Percentiles rank a stretch among this genome's conserved stretches.
Conservation (phyloP, 2,888 invertebrate species). For the Argyra leucocephala region DNA sequence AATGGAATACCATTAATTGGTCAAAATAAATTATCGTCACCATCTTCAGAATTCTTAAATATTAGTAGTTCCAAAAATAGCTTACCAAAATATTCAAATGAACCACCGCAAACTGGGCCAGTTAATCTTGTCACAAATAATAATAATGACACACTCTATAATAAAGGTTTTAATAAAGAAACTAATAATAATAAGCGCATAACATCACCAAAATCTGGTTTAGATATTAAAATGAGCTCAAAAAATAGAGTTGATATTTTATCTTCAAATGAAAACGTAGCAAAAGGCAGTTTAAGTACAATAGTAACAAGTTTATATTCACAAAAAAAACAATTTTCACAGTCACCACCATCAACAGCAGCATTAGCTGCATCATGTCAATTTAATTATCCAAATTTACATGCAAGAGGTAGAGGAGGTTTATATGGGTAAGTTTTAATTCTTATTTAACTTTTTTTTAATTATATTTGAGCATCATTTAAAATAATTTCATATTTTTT, state of each 20-base stretch:
- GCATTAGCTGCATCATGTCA: slow-evolving; percentile 28
- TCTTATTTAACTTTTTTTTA: neutral
- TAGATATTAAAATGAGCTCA: neutral
- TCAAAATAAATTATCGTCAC: slow-evolving; percentile 17
- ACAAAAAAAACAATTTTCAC: slow-evolving; percentile 26
- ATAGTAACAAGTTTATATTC: slow-evolving; percentile 24
- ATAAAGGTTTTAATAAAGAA: slow-evolving; percentile 11
- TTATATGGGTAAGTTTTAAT: slow-evolving; percentile 28
- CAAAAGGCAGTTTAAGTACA: slow-evolving; percentile 21
- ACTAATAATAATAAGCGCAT: slow-evolving; percentile 9
- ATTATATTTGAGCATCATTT: neutral
- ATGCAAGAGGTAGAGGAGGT: slow-evolving; percentile 28
- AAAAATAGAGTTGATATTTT: neutral
- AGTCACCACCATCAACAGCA: slow-evolving; percentile 23
- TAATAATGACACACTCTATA: slow-evolving; percentile 17
- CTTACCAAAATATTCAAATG: slow-evolving; percentile 23
- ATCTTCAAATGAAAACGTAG: slow-evolving; percentile 15
- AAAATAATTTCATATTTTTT: neutral
- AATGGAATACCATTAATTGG: slow-evolving; percentile 21
- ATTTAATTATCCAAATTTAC: slow-evolving; percentile 30
- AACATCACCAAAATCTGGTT: neutral
- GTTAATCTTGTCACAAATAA: slow-evolving; percentile 32
- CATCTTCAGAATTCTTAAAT: slow-evolving; percentile 13
- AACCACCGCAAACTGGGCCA: slow-evolving; percentile 28
- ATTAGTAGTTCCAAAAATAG: slow-evolving; percentile 9